Conservation (phyloP, 2,797 vertebrate genomes). For the Dipus sagitta region DNA sequence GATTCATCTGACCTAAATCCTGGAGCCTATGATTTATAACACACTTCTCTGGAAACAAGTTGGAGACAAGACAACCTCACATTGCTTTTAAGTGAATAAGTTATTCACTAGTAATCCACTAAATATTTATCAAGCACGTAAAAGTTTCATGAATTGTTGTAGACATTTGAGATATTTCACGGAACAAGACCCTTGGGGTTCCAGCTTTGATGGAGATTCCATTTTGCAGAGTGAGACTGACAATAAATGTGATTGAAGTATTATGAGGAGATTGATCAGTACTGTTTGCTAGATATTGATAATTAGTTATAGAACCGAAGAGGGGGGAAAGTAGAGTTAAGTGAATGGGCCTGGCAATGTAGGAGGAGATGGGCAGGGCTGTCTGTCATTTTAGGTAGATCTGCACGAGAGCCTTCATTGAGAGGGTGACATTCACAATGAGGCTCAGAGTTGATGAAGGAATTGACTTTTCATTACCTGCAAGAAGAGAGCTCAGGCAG, state of each 20-base stretch:
- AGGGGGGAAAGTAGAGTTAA: not conserved
- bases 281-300: not conserved
- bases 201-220: not conserved
- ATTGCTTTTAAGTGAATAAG: constrained; percentile 42
- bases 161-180: not conserved
- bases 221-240: constrained; percentile 29
- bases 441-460: not conserved
- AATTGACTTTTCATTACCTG: not conserved
- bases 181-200: not conserved
- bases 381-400: not conserved
- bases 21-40: constrained; percentile 23
- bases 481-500: not conserved
- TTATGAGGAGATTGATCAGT: not conserved
- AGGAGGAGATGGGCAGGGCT: too few relatives aligned
- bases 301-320: not conserved
- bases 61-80: not conserved
- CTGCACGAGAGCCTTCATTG: not conserved
- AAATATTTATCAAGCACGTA: constrained; percentile 44
- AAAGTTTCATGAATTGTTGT: constrained; percentile 4
- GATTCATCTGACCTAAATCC: constrained; percentile 28
- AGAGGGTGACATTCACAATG: not conserved
- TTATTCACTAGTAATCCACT: constrained; percentile 42
- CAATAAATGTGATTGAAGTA: not conserved
- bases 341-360: not conserved
- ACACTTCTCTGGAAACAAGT: constrained; percentile 37